Evolutionary conservation across 2,113 vertebrate species (phyloP).

Genomic region (Sebastes schlegelii): DNA sequence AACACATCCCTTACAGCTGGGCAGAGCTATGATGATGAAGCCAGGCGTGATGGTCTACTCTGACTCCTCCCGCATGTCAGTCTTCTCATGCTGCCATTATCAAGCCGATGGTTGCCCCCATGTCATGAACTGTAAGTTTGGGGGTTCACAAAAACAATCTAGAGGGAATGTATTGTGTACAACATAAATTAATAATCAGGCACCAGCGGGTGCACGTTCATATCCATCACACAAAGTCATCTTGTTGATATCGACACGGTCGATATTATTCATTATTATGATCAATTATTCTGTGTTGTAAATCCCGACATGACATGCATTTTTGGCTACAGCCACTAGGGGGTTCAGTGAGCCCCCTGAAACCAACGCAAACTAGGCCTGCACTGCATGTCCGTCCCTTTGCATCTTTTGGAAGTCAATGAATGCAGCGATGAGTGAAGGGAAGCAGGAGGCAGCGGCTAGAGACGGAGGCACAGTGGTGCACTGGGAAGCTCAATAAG

Average conservation of each 20-base stretch:
- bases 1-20: constrained; percentile 52
- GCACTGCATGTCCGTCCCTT: constrained; percentile 23
- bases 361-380: neutral
- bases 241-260: no score
- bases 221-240: no score
- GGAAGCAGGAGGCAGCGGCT: constrained; percentile 48
- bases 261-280: no score
- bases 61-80: constrained; percentile 22
- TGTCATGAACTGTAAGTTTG: no score
- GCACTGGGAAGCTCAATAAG: constrained; percentile 65
- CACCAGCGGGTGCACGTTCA: no score
- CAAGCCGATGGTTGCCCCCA: neutral
- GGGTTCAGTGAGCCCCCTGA: no score
- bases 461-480: constrained; percentile 36
- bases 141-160: no score
- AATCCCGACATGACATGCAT: no score
- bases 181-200: no score
- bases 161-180: no score
- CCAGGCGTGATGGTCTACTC: constrained; percentile 37
- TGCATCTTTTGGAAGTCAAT: constrained; percentile 56
- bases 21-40: constrained; percentile 46
- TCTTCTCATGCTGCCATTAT: constrained; percentile 39
- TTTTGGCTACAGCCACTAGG: no score
- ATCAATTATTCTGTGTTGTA: no score
- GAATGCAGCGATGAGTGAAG: constrained; percentile 59